Conservation (phyloP, 2,888 invertebrate species). For the Cheilosia variabilis region DNA sequence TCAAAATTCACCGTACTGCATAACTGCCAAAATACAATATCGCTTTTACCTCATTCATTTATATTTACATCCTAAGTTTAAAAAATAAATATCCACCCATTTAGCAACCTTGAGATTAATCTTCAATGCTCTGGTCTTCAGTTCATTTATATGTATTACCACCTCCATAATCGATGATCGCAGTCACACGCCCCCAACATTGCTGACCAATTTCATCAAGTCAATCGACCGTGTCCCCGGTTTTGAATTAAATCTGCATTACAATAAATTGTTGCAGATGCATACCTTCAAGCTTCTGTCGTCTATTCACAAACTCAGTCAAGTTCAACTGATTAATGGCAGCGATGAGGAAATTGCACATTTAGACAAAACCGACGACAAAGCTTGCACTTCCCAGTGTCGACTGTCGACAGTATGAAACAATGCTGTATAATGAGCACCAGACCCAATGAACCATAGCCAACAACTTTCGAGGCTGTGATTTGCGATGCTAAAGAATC, state of each 20-base stretch:
- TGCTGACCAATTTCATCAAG: slow-evolving; percentile 4
- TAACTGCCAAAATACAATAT: no score
- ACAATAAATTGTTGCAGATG: slow-evolving; percentile 39
- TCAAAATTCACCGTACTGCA: no score
- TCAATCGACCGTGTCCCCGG: slow-evolving; percentile 63
- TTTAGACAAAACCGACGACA: slow-evolving; percentile 14
- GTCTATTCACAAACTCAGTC: slow-evolving; percentile 53
- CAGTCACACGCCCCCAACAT: background rate
- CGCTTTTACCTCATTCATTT: no score
- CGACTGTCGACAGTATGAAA: slow-evolving; percentile 40
- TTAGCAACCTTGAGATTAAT: no score
- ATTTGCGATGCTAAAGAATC: slow-evolving; percentile 29
- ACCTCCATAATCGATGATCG: slow-evolving; percentile 7
- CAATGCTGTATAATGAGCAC: slow-evolving; percentile 5
- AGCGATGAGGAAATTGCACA: slow-evolving; percentile 61
- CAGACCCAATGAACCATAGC: slow-evolving; percentile 61
- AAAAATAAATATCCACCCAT: no score
- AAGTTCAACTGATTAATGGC: slow-evolving; percentile 70
- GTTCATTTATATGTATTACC: background rate
- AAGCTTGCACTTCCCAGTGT: slow-evolving; percentile 45
- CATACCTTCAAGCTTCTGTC: slow-evolving; percentile 27
- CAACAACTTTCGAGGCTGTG: slow-evolving; percentile 35
- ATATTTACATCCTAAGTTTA: no score
- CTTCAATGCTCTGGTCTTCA: background rate
- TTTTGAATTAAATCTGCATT: slow-evolving; percentile 59